Base-by-base conservation (phyloP, 2,113 vertebrate species). In the Hydrolagus affinis region DNA sequence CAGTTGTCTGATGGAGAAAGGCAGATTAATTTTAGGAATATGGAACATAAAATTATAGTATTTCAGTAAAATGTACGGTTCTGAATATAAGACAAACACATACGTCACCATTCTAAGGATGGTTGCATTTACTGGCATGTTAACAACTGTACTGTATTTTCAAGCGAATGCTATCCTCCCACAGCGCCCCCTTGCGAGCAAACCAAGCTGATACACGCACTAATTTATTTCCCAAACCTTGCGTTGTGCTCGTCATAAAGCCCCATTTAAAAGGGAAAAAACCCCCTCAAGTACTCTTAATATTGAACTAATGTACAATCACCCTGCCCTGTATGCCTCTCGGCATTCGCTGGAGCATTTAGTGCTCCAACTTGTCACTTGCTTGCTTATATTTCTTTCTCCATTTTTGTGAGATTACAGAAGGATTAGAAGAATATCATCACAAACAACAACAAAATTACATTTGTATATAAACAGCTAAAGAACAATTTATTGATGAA, bases 151-250 rank as follows among this genome's bases (percentile, higher is more conserved):
- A 44, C 44, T 44, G 44, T 44, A 21, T 21, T 25, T 66, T 21
- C 62, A 83, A 62, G 28, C 14, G 56, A 44, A 75, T 66, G 64
- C 66, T 83, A 28, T 64, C 78, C 30, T 83, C 78, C 17, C 78
- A 83, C 32, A 83, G 78, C 30, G 78, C 28, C 78, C 78, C 17
- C 78, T 83, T 30, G 78, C 66, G 78, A 68, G 78, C 19, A 66
- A 83, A 83, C 19, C 6, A 11, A 66, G 66, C 32, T 32, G 25
- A 32, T 25, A 17, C 62, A 66, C 30, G 3, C 0, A 30, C 57
- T 62, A 78, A 57, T 17, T 73, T 75, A 78, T 32, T 14, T 8
- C 17, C 59, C 11, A 60, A 74, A 75, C 25, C 11, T 80, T 62
- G 23, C 23, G 21, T 62, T 28, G 60, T 80, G 11, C 59, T 59